These are phyloP conservation scores for Arrhopalites spinosus DNA, from an alignment of 2,888 invertebrate species.

Conservation along the genomic window DNA sequence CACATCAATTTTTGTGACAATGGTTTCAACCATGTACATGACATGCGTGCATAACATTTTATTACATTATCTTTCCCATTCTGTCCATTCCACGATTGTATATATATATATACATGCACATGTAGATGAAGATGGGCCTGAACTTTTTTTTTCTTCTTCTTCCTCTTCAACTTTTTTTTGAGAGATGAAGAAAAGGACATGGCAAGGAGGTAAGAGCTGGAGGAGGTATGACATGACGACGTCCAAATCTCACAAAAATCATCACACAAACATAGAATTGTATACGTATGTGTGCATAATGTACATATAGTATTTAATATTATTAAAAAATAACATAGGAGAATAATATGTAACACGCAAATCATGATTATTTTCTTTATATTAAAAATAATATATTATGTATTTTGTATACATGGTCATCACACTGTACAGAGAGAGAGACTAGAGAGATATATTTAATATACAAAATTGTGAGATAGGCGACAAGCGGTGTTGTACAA, in stretches of 20 bases:
- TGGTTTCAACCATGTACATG: slow-evolving; percentile 16
- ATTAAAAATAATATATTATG: neutral
- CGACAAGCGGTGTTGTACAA: neutral
- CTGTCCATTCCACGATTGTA: neutral
- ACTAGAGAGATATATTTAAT: no score
- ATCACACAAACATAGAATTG: neutral
- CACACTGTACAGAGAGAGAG: no score
- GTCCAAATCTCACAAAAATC: neutral
- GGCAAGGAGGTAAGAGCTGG: neutral
- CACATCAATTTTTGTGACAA: slow-evolving; percentile 48
- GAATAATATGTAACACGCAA: no score
- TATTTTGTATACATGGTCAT: no score
- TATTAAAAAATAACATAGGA: no score
- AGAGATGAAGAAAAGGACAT: neutral
- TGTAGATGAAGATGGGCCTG: neutral
- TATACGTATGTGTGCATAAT: no score
- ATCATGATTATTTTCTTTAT: neutral
- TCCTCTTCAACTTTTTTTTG: neutral
- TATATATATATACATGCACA: neutral
- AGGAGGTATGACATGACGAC: slow-evolving; percentile 1
- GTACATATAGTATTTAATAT: no score
- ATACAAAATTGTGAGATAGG: neutral
- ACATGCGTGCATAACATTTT: slow-evolving; percentile 27
- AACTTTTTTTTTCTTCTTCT: slow-evolving; percentile 10
- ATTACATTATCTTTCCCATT: neutral